phyloP scores from a whole-genome alignment of 2,797 vertebrate genomes.

The Galagoides demidoff region DNA sequence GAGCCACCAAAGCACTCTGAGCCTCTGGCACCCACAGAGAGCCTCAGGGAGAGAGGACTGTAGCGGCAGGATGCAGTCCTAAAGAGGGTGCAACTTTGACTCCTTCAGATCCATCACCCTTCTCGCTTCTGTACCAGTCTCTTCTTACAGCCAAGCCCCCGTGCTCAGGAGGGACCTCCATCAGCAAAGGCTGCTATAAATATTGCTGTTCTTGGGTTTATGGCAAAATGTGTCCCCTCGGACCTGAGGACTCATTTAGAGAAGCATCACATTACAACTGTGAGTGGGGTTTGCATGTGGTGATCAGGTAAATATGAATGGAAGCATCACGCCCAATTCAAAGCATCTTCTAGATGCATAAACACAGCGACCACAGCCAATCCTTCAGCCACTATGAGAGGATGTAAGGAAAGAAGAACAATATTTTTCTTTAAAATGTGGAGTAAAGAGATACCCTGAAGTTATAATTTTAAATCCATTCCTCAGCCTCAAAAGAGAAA shows the following conservation, averaged over 20 bases:
- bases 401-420: background rate
- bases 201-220: background rate
- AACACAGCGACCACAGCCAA: background rate
- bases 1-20: background rate
- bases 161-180: background rate
- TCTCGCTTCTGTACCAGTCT: background rate
- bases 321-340: slow-evolving; percentile 47
- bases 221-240: background rate
- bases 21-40: background rate
- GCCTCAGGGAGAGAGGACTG: background rate
- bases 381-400: background rate
- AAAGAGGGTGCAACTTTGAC: background rate
- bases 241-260: slow-evolving; percentile 34
- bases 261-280: background rate
- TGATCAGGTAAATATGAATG: background rate
- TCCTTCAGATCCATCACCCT: background rate
- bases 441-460: slow-evolving; percentile 33
- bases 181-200: slow-evolving; percentile 35
- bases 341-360: slow-evolving; percentile 53
- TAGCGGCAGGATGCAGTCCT: background rate
- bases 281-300: background rate
- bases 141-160: background rate
- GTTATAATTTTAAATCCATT: slow-evolving; percentile 36
- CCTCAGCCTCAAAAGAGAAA: slow-evolving; percentile 25
- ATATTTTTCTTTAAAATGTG: slow-evolving; percentile 55